A percentile compares a stretch with the other conserved stretches of the same genome.
Conservation (phyloP, 2,888 invertebrate species). For the Balanococcus diminutus region DNA sequence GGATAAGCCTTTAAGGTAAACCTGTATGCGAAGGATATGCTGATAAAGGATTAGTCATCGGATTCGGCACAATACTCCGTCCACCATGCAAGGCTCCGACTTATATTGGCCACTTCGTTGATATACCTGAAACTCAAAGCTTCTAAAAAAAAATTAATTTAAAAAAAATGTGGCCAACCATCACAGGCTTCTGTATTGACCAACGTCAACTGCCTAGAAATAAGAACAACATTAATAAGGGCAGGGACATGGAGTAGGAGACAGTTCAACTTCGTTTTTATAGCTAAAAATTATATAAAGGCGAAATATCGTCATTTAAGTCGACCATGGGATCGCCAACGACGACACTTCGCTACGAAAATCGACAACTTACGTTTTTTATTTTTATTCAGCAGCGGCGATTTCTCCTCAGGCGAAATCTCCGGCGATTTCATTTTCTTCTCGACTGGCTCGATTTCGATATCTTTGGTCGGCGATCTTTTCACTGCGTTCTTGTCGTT, state of each 20-base stretch:
- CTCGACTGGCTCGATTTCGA: constrained; percentile 64
- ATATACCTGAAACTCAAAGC: not conserved
- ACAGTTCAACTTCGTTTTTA: constrained; percentile 17
- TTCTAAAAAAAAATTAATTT: not conserved
- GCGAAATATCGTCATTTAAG: not conserved
- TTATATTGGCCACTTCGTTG: not conserved
- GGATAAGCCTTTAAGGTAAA: not conserved
- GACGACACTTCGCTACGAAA: not conserved
- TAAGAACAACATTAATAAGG: not conserved
- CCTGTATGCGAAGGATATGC: not conserved
- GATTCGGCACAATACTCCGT: not conserved
- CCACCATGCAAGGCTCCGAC: not conserved
- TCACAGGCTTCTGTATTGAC: not conserved
- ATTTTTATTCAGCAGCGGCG: constrained; percentile 84
- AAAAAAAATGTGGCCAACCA: not conserved
- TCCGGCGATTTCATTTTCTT: constrained; percentile 71
- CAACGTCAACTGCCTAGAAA: not conserved
- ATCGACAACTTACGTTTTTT: constrained; percentile 74
- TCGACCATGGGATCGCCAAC: not conserved
- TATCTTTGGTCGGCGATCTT: constrained; percentile 55
- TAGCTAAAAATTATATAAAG: not conserved
- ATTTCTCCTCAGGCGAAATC: constrained; percentile 49
- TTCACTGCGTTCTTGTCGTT: constrained; percentile 55
- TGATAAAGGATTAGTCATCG: not conserved
- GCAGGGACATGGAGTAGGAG: not conserved